These are phyloP conservation scores for Rhabdomys dilectus DNA, from an alignment of 2,113 vertebrate genomes.

Conservation along the genomic window DNA sequence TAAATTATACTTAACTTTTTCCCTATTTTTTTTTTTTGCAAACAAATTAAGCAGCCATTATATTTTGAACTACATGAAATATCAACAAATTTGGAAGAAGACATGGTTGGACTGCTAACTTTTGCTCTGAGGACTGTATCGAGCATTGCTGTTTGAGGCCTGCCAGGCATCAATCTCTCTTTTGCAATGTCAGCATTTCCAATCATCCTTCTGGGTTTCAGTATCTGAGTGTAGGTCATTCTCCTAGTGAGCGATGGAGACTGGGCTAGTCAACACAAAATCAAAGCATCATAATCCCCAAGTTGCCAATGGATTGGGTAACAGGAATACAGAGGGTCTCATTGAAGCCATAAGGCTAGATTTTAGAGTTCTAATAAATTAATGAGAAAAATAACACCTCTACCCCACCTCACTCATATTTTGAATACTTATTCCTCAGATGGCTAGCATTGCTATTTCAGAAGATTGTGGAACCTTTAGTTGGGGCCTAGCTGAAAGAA, in stretches of 20 bases:
- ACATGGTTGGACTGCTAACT: not conserved
- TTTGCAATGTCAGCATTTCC: not conserved
- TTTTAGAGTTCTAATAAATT: not conserved
- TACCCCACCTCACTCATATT: not conserved
- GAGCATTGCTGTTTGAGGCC: not conserved
- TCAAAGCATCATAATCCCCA: not conserved
- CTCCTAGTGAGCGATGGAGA: not conserved
- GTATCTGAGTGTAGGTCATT: not conserved
- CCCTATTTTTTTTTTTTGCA: not conserved
- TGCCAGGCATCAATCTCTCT: not conserved
- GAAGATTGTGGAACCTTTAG: not conserved
- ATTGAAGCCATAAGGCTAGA: not conserved
- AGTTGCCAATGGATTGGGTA: not conserved
- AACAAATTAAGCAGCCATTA: not conserved
- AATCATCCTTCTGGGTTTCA: not conserved
- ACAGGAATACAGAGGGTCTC: not conserved
- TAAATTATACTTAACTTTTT: not conserved
- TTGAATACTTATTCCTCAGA: not conserved
- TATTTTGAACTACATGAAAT: not conserved
- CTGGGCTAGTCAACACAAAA: not conserved
- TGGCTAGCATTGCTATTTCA: not conserved
- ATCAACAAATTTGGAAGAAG: not conserved
- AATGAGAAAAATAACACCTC: not conserved
- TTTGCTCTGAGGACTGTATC: not conserved
- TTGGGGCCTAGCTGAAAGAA: not conserved